Percentiles rank a stretch among this genome's conserved stretches.
Conservation (phyloP, 2,888 invertebrate genomes). For the Lamellibrachia columna region DNA sequence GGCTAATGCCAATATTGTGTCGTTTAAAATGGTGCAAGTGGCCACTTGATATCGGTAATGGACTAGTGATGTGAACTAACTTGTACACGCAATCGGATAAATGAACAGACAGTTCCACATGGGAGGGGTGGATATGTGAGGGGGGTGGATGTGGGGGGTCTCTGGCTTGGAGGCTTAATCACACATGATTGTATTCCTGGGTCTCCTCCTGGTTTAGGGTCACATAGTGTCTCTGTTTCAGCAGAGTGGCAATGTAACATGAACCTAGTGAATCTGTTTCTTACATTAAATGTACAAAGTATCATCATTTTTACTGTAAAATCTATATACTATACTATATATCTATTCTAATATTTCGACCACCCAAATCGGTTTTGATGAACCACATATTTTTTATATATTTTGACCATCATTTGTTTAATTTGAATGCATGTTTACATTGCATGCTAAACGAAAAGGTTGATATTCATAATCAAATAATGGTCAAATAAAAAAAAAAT, state of each 20-base stretch:
- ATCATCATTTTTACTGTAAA: too few species aligned
- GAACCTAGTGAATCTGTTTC: slow-evolving; percentile 10
- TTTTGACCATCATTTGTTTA: too few species aligned
- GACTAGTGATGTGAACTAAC: background rate
- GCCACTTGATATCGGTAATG: slow-evolving; percentile 16
- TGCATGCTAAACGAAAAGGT: too few species aligned
- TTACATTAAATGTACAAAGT: background rate
- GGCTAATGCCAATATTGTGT: slow-evolving; percentile 7
- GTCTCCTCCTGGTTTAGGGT: background rate
- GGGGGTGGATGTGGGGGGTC: background rate
- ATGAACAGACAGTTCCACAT: background rate
- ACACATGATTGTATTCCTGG: background rate
- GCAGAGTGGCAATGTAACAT: background rate
- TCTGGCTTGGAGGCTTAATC: background rate
- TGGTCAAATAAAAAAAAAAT: too few species aligned
- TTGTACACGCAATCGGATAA: background rate
- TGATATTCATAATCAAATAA: too few species aligned
- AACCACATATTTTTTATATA: too few species aligned
- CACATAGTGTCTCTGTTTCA: background rate
- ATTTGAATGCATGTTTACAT: too few species aligned
- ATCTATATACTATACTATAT: too few species aligned
- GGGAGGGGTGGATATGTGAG: background rate
- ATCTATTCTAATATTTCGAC: too few species aligned
- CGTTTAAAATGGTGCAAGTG: slow-evolving; percentile 11
- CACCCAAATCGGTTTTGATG: too few species aligned